Conservation (phyloP, 2,113 vertebrate genomes). For the Dipodomys merriami region DNA sequence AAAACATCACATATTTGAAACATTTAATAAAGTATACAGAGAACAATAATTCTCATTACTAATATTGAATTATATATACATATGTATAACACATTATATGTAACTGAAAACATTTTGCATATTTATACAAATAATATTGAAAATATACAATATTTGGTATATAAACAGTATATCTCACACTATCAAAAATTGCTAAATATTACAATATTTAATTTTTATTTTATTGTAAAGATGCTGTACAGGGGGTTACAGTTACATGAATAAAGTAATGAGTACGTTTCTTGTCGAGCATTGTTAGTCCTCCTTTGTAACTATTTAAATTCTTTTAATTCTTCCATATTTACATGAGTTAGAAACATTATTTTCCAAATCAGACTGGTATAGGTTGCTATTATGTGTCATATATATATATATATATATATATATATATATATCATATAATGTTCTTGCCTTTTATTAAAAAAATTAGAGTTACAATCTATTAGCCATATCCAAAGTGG, state of each 20-base stretch:
- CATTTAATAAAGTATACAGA: not conserved
- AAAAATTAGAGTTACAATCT: not conserved
- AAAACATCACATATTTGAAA: not conserved
- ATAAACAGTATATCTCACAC: not conserved
- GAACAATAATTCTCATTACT: not conserved
- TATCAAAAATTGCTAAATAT: not conserved
- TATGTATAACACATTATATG: not conserved
- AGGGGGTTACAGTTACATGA: too few species aligned
- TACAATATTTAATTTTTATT: not conserved
- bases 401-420: not conserved
- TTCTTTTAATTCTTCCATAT: not conserved
- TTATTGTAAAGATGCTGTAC: too few species aligned
- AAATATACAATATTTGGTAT: not conserved
- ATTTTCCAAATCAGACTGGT: not conserved
- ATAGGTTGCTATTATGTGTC: not conserved
- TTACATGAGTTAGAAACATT: not conserved
- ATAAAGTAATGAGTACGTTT: too few species aligned
- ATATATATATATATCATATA: not conserved
- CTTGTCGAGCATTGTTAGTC: too few species aligned
- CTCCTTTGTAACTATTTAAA: not conserved
- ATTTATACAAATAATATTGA: not conserved
- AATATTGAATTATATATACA: not conserved
- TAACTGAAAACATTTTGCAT: not conserved
- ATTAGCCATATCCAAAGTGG: not conserved
- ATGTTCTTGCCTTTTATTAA: not conserved